These are phyloP conservation scores for Salvelinus sp. DNA, from an alignment of 2,113 vertebrate genomes.

Conservation along the genomic window DNA sequence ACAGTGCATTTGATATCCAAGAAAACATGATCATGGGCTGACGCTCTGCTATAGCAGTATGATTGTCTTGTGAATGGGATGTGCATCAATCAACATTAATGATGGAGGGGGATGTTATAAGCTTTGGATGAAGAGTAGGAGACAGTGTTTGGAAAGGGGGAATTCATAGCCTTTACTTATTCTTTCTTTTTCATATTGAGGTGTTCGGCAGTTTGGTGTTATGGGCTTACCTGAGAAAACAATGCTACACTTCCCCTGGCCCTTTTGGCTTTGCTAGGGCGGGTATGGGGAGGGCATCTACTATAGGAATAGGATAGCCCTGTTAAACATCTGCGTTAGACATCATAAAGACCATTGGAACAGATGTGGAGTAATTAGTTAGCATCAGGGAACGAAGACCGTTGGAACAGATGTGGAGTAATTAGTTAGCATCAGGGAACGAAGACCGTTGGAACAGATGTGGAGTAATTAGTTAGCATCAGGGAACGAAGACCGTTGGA, in stretches of 20 bases:
- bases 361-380: not conserved
- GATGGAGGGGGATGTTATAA: constrained; percentile 10
- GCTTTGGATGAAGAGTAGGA: constrained; percentile 5
- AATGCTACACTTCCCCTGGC: constrained; percentile 16
- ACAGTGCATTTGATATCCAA: constrained; percentile 27
- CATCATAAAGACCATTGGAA: constrained; percentile 26
- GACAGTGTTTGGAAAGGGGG: constrained; percentile 17
- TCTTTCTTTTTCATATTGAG: constrained; percentile 8
- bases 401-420: no score
- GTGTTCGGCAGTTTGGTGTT: constrained; percentile 11
- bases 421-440: no score
- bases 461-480: no score
- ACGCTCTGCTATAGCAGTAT: constrained; percentile 2
- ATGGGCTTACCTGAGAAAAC: constrained; percentile 19
- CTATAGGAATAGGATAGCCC: constrained; percentile 19
- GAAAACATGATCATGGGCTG: constrained; percentile 4
- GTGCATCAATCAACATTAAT: constrained; percentile 31
- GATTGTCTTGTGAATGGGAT: not conserved
- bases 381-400: constrained; percentile 4
- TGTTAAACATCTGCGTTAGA: not conserved
- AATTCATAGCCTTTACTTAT: constrained; percentile 7
- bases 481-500: not conserved
- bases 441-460: no score
- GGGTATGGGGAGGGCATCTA: not conserved
- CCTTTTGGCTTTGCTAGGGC: constrained; percentile 31